Conservation (phyloP, 2,888 invertebrate genomes). For the Rambutsinella grinnellia region DNA sequence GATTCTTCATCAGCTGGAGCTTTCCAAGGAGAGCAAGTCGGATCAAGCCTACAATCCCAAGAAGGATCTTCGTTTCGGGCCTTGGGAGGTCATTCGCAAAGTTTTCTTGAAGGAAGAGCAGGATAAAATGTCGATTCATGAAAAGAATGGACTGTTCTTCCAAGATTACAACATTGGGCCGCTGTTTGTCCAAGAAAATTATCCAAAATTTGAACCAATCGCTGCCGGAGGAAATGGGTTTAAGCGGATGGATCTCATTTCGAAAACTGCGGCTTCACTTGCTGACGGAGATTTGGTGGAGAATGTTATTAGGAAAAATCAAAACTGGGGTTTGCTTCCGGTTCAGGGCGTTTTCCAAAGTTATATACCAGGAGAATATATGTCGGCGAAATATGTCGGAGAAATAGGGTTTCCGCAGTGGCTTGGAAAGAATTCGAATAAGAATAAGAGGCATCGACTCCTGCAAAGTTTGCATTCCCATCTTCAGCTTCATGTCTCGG, state of each 20-base stretch:
- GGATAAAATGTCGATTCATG: conserved; percentile 81
- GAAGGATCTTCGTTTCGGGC: conserved; percentile 73
- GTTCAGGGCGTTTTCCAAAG: conserved; percentile 89
- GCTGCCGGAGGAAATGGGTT: conserved; percentile 73
- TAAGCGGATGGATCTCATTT: conserved; percentile 78
- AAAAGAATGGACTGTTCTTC: conserved; percentile 94
- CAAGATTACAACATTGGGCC: conserved; percentile 97
- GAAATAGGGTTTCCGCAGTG: conserved; percentile 94
- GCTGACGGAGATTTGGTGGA: conserved; percentile 89
- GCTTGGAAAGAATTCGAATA: conserved; percentile 89
- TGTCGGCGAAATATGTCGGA: conserved; percentile 83
- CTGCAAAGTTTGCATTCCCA: conserved; percentile 89
- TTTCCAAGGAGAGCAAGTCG: conserved; percentile 72
- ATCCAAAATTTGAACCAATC: conserved; percentile 83
- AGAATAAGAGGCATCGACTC: conserved; percentile 84
- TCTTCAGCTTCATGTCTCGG: conserved; percentile 79
- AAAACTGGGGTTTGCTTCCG: conserved; percentile 88
- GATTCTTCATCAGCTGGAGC: conserved; percentile 88
- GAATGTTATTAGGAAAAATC: conserved; percentile 79
- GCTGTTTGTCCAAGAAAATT: conserved; percentile 98
- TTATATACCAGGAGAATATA: conserved; percentile 87
- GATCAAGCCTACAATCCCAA: conserved; percentile 50
- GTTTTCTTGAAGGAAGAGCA: conserved; percentile 88
- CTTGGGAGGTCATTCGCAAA: conserved; percentile 92
- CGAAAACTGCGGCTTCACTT: conserved; percentile 87